Evolutionary conservation across 2,797 vertebrate genomes (phyloP), one percentile per base, ranked within the genome.

Genomic region (Muraenolepis orangiensis): DNA sequence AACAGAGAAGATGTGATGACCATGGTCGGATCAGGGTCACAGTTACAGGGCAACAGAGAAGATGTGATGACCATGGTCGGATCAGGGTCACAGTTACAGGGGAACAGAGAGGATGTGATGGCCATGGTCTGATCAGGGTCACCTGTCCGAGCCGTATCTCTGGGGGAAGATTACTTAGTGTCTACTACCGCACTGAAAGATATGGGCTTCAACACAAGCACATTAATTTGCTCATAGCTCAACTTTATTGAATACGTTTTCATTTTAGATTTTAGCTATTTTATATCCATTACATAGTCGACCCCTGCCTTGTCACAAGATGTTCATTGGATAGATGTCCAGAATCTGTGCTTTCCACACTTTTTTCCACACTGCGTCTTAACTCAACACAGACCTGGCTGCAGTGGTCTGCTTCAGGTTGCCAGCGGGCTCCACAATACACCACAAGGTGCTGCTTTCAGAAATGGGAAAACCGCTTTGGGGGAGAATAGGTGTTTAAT

Each of bases 71-170:
- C n/a, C n/a, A n/a, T n/a, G n/a, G n/a, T n/a, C n/a, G n/a, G n/a
- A n/a, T n/a, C n/a, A n/a, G n/a, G n/a, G n/a, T n/a, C n/a, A n/a
- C n/a, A n/a, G n/a, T n/a, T n/a, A n/a, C n/a, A n/a, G n/a, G n/a
- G n/a, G n/a, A n/a, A n/a, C n/a, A n/a, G n/a, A n/a, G n/a, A n/a
- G n/a, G n/a, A n/a, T 86, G 61, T 51, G 80, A 89, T 86, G 81
- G 83, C 80, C 83, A 78, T 68, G 73, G 40, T 81, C 77, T 84
- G 73, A n/a, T n/a, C n/a, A n/a, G n/a, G n/a, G n/a, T n/a, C 61
- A 40, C 18, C 31, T 0, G 1, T 36, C 34, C 28, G 13, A 38
- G 34, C 28, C 29, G 73, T 31, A 31, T n/a, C 40, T 28, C 38
- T 20, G 23, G 23, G 32, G 28, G 57, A 30, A 57, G 61, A 70